Conservation (phyloP, 2,888 invertebrate genomes). For the Nezara viridula region DNA sequence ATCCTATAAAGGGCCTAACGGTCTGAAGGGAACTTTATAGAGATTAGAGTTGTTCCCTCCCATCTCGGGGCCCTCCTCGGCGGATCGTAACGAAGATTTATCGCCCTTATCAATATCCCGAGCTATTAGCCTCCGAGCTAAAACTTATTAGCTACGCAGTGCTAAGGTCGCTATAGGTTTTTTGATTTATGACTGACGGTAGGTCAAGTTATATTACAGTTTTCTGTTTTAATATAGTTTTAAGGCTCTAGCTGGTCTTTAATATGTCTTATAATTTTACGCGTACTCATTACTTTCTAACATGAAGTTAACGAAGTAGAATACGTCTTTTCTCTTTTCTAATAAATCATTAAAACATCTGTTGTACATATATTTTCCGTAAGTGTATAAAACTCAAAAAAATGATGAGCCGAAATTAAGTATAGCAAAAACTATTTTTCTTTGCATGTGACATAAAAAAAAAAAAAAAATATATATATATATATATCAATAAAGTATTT, state of each 20-base stretch:
- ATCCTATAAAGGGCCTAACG: neutral
- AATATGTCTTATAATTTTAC: neutral
- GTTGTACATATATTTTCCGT: too few species aligned
- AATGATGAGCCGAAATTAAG: too few species aligned
- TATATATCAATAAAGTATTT: too few species aligned
- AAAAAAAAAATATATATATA: too few species aligned
- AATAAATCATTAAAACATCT: neutral
- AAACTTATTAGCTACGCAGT: neutral
- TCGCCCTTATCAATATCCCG: neutral
- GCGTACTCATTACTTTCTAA: neutral
- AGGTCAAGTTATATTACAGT: neutral
- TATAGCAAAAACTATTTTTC: too few species aligned
- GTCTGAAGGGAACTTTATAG: neutral
- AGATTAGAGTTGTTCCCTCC: neutral
- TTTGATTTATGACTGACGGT: neutral
- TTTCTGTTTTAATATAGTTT: neutral
- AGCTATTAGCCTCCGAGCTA: neutral
- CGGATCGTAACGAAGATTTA: conserved; percentile 15
- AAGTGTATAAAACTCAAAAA: too few species aligned
- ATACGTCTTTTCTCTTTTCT: neutral
- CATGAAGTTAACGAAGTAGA: neutral
- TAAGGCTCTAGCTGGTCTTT: neutral
- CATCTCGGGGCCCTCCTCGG: neutral
- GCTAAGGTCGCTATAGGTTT: neutral
- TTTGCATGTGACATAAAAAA: too few species aligned